Conservation (phyloP, 2,888 invertebrate genomes). For the Troglohyphantes excavatus region DNA sequence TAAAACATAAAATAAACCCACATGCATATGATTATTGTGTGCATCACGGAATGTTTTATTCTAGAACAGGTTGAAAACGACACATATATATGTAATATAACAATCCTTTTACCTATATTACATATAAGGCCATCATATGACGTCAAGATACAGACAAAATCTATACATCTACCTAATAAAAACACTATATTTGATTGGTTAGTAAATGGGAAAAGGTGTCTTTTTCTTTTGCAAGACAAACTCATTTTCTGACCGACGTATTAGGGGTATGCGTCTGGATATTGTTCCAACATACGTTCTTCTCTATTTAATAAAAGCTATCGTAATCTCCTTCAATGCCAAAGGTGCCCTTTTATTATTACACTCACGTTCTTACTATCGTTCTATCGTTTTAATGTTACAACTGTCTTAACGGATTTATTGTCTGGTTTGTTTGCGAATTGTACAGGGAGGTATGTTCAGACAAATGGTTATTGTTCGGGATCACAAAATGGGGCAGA, state of each 20-base stretch:
- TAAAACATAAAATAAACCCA: too few species aligned
- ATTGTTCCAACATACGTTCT: not conserved
- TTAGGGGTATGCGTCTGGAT: not conserved
- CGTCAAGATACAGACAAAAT: too few species aligned
- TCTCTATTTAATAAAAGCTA: not conserved
- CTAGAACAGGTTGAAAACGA: too few species aligned
- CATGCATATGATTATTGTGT: too few species aligned
- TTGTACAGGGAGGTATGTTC: too few species aligned
- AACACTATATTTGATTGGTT: not conserved
- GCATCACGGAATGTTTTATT: too few species aligned
- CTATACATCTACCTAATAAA: too few species aligned
- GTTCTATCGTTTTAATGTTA: not conserved
- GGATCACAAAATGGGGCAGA: too few species aligned
- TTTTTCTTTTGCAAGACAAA: not conserved
- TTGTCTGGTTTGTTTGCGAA: not conserved
- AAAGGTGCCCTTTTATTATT: not conserved
- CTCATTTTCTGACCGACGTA: not conserved
- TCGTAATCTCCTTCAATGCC: not conserved
- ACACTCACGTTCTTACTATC: not conserved
- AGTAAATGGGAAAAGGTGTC: not conserved
- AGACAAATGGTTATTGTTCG: too few species aligned
- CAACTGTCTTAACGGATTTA: not conserved
- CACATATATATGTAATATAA: too few species aligned
- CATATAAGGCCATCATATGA: too few species aligned
- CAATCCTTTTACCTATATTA: too few species aligned